Evolutionary conservation across 2,888 invertebrate genomes (phyloP), one percentile per base, ranked within the genome.

Genomic region (Trissonchulus latispiculum): DNA sequence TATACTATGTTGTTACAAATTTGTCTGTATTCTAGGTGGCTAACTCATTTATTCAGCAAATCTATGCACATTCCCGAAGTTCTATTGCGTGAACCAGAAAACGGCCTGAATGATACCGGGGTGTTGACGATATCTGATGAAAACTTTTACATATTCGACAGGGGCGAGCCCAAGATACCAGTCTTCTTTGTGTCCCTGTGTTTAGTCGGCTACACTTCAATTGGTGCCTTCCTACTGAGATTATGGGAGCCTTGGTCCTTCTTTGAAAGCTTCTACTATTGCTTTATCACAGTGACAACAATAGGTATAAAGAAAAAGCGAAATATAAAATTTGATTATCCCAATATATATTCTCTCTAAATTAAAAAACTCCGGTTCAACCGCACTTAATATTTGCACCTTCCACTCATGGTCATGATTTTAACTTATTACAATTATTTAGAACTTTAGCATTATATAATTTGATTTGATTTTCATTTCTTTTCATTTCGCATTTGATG

Each of bases 211-310:
- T 82, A 82, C 77, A 82, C 81, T 29, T 81, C 80, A 61, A 80
- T 81, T 68, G 82, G 82, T 31, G 82, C 82, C n/a, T 79, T 79
- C 70, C 72, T 83, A 66, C 79, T 82, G 71, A 80, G 80, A 36
- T 77, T 80, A 64, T 82, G 82, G 81, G 82, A 82, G 75, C 76
- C 77, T 48, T 82, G 82, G 82, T 77, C 76, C 31, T 83, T 82
- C 73, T 80, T 83, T 75, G 82, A 83, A 61, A 80, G 82, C 23
- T 82, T 82, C 75, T 82, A 82, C 75, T 82, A 82, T 74, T 82
- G 82, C 75, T 81, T 81, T 74, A 83, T 82, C 71, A 83, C 82
- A 61, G 82, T 82, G 68, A 82, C 82, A 36, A 82, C 82, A 2
- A 82, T 82, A 76, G 82, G 81, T n/a, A n/a, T n/a, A n/a, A n/a